phyloP scores from a whole-genome alignment of 2,888 invertebrate genomes.

The Sarcophaga subvicina region DNA sequence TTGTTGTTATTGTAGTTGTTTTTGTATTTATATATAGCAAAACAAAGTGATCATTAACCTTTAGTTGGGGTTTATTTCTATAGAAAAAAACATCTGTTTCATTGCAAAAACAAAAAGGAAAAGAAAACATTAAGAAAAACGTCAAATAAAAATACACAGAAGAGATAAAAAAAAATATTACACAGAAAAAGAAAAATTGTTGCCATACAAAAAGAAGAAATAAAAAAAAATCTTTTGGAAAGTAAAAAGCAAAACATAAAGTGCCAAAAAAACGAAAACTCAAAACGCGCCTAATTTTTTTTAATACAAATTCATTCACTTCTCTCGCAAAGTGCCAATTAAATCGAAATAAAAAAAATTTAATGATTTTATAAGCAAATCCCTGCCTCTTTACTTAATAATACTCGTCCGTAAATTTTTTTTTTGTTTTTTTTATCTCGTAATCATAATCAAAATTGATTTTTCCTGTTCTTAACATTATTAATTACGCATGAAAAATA shows the following conservation, averaged over 20 bases:
- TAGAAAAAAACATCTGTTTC: slow-evolving; percentile 59
- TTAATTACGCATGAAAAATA: slow-evolving; percentile 79
- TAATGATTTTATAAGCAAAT: not conserved
- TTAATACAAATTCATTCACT: too few species aligned
- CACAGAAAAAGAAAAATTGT: slow-evolving; percentile 27
- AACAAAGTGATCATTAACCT: slow-evolving; percentile 68
- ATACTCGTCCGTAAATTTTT: not conserved
- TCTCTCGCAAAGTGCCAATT: too few species aligned
- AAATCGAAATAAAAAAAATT: slow-evolving; percentile 7
- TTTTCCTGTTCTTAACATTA: slow-evolving; percentile 66
- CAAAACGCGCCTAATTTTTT: too few species aligned
- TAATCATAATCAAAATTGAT: not conserved
- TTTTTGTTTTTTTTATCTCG: slow-evolving; percentile 3
- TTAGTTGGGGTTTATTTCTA: slow-evolving; percentile 35
- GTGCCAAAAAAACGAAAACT: too few species aligned
- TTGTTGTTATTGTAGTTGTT: not conserved
- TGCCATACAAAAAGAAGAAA: slow-evolving; percentile 31
- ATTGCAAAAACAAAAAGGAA: slow-evolving; percentile 16
- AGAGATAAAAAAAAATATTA: slow-evolving; percentile 27
- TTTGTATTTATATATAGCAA: slow-evolving; percentile 35
- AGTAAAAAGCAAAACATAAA: too few species aligned
- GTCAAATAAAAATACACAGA: slow-evolving; percentile 1
- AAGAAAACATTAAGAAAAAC: slow-evolving; percentile 12
- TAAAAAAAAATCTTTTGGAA: slow-evolving; percentile 16
- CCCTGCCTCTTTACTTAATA: not conserved